Evolutionary conservation across 2,888 invertebrate genomes (phyloP), one percentile per base, ranked within the genome.

Genomic region (Ganaspis brasiliensis): DNA sequence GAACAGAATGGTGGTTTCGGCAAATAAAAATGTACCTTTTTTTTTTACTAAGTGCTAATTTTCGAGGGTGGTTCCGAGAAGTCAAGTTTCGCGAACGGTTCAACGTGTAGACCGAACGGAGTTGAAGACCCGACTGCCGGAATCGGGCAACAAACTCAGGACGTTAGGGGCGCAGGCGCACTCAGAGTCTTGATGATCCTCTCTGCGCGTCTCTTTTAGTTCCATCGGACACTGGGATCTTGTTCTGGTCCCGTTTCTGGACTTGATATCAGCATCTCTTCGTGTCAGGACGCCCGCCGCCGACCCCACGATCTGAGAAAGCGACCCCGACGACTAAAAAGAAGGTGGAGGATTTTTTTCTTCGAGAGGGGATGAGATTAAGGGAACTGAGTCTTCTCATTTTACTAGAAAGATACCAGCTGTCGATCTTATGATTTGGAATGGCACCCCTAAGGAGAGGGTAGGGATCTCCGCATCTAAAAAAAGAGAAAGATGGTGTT

Each of bases 81-180:
- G 8, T 45, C 19, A 5, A 21, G 24, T 24, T 26, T 45, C 67
- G 67, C 67, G 67, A 45, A 45, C 63, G 37, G 16, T 72, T 55
- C 19, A 40, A 82, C 84, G 87, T 89, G 87, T 85, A 85, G 88
- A 86, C 90, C 89, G 88, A 87, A 85, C 90, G 88, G 88, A 87
- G 90, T 88, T 89, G 87, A 87, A 89, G 87, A 87, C 86, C 89
- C 90, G 88, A 90, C 90, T 89, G 89, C 83, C 85, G 86, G 83
- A 89, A 89, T 87, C 87, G 83, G 84, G 82, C 83, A 52, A 45
- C 67, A 82, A 86, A 85, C 85, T 81, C 80, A 8, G 57, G 59
- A 73, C 73, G 79, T 77, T 72, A 74, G 75, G 73, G 72, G 81
- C 84, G 84, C 81, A 81, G 73, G 84, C 84, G 84, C 81, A 19